Evolutionary conservation across 2,888 invertebrate species (phyloP), one percentile per base, ranked within the genome.

Genomic region (Lithophane semibrunnea): DNA sequence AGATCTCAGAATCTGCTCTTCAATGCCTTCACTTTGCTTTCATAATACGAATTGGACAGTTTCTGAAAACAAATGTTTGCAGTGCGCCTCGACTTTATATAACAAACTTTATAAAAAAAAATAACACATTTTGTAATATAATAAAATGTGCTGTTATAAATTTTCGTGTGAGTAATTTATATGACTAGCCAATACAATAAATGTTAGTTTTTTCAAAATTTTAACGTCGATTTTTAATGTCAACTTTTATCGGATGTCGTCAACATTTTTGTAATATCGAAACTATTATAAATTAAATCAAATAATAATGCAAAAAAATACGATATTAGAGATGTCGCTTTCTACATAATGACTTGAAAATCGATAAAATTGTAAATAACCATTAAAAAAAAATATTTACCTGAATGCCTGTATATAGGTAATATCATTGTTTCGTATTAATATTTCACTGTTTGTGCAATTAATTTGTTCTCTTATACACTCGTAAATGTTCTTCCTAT

Each of bases 401-500:
- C 66, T 71, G 63, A 78, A 81, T 79, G 79, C 83, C 83, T 88
- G 80, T 86, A 76, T 86, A 84, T 71, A 86, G 89, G 88, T 82
- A 74, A 77, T 88, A 89, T 91, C 79, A 91, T 91, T 90, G 87
- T 91, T 89, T 92, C 90, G 88, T 93, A 92, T 92, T 93, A 92
- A 92, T 92, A 91, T 92, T 91, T 92, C 90, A 94, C 90, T 94
- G 90, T 94, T 93, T 95, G 95, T 96, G 95, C 96, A 96, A 96
- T 96, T 95, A 95, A 87, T 92, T 92, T 92, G 92, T 94, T 94
- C 93, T 95, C 93, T 93, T 89, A 92, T 94, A 94, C 91, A 95
- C 92, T 91, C 90, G 91, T 92, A 92, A 94, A 93, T 85, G 94
- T 95, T 95, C 95, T 96, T 96, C 95, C 96, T 95, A 95, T 90